phyloP scores from a whole-genome alignment of 2,888 invertebrate genomes.

The Brenthis hecate region DNA sequence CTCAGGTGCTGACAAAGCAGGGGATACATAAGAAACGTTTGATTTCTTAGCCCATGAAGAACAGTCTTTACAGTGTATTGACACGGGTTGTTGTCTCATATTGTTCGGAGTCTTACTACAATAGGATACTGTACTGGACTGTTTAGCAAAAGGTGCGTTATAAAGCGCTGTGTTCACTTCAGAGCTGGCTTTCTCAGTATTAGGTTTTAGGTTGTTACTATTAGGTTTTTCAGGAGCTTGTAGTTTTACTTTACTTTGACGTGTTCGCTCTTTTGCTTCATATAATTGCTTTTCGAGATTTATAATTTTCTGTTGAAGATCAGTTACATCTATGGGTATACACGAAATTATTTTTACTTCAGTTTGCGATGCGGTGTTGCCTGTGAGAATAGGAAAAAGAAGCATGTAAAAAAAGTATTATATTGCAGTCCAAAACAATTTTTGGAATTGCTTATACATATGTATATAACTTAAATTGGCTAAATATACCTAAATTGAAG shows the following conservation, averaged over 20 bases:
- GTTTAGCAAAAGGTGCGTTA: constrained; percentile 14
- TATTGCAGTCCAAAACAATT: neutral
- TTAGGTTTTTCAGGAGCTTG: neutral
- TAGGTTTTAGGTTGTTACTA: neutral
- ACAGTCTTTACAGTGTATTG: constrained; percentile 24
- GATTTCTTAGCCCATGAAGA: constrained; percentile 36
- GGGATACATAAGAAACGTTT: constrained; percentile 36
- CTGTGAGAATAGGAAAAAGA: constrained; percentile 45
- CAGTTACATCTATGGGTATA: constrained; percentile 75
- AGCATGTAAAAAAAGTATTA: neutral
- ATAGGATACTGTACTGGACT: constrained; percentile 24
- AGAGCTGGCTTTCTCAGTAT: constrained; percentile 5
- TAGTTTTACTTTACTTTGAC: neutral
- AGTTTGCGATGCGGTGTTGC: constrained; percentile 71
- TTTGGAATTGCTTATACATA: neutral
- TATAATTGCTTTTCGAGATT: constrained; percentile 61
- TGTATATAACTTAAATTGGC: neutral
- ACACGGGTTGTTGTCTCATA: constrained; percentile 12
- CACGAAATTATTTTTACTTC: constrained; percentile 78
- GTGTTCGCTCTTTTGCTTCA: constrained; percentile 36
- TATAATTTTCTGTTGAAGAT: constrained; percentile 67
- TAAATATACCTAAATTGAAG: constrained; percentile 59
- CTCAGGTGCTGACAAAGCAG: constrained; percentile 25
- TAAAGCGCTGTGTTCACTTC: constrained; percentile 26
- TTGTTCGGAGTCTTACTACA: constrained; percentile 17